Evolutionary conservation across 2,888 invertebrate species (phyloP).

Genomic region (Eristalis tenax): DNA sequence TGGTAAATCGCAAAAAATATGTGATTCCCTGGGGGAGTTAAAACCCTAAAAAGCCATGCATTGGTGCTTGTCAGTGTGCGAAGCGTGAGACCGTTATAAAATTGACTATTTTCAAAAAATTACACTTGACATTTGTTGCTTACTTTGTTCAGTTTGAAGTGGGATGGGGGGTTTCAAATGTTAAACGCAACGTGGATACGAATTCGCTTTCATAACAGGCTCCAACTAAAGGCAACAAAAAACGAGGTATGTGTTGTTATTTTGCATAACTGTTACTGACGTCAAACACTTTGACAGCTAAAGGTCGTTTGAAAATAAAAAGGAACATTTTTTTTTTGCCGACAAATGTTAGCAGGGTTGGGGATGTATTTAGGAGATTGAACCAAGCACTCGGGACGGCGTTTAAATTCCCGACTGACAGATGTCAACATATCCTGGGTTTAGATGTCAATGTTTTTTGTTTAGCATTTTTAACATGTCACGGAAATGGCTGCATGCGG

Average conservation of each 20-base stretch:
- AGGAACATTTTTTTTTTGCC: no score
- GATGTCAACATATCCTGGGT: neutral
- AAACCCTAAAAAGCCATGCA: slow-evolving; percentile 43
- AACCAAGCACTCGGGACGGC: neutral
- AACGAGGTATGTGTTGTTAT: neutral
- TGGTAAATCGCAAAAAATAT: neutral
- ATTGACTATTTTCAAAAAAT: neutral
- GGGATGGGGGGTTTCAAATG: neutral
- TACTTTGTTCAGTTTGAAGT: neutral
- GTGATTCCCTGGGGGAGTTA: neutral
- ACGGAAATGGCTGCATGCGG: neutral
- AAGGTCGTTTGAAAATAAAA: neutral
- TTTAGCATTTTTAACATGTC: neutral
- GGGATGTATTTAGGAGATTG: neutral
- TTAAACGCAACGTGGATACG: neutral
- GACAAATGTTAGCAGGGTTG: neutral
- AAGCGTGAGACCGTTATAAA: slow-evolving; percentile 22
- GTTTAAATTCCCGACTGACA: neutral
- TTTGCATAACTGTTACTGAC: neutral
- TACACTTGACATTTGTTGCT: neutral
- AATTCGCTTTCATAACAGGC: neutral
- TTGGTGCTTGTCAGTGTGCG: slow-evolving; percentile 15
- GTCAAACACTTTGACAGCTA: neutral
- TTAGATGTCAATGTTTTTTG: neutral
- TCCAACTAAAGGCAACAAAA: neutral